Base-by-base conservation (phyloP, 2,888 invertebrate genomes). In the Hypomecis punctinalis region DNA sequence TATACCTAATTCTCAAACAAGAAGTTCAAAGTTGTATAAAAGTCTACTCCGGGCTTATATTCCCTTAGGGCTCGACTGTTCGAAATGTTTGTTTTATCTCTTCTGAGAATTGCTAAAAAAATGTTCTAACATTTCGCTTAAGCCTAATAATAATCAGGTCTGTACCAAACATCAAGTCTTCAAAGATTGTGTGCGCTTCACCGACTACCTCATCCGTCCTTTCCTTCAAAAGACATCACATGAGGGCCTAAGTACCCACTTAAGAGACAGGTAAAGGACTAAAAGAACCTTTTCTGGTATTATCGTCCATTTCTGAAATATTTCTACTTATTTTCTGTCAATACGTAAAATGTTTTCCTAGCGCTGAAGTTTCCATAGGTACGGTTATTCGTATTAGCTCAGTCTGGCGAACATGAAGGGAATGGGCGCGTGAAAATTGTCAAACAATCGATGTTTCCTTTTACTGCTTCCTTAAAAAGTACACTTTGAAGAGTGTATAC, bases 401-500 rank as follows among this genome's bases (percentile, higher is more conserved):
- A 56, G 62, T 64, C 60, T 49, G 43, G 53, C 33, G 64, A 60
- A 48, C 46, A 61, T 58, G 36, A 13, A 10, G 58, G 45, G 56
- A 53, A 61, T 8, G 61, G 59, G 60, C 23, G 63, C 61, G 66
- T 69, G 70, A 73, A 64, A 61, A 48, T 56, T 64, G 47, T 63
- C 10, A 43, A 40, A 46, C 49, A 7, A 11, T 49, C 51, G 23
- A 23, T 23, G 11, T 13, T 37, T 40, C 9, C 45, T n/a, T 45
- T 37, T 39, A 6, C n/a, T 8, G 23, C 6, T 48, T 35, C 10
- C 11, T 39, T 6, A 39, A 7, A n/a, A 3, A 0, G 11, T 11
- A 37, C 37, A 37, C n/a, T 23, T 23, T 23, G 23, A 23, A 3
- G 23, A 23, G 23, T 23, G 23, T 2, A 23, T 3, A 23, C 23